phyloP scores from a whole-genome alignment of 1,140 invertebrate genomes.

The Leptopilina clavipes region DNA sequence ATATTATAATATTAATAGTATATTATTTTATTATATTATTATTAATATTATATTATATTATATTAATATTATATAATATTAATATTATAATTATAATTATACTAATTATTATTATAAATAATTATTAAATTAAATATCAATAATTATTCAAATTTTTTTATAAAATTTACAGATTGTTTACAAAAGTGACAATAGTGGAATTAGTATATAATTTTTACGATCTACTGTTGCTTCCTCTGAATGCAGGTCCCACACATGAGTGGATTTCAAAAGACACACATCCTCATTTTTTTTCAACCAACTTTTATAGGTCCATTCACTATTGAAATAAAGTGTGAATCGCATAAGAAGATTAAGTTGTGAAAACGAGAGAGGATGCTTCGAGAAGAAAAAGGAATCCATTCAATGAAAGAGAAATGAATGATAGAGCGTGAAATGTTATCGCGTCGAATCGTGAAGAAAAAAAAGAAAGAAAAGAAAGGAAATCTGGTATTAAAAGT shows the following conservation, averaged over 20 bases:
- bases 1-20: no score
- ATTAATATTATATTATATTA: no score
- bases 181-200: no score
- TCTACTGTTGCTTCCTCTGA: neutral
- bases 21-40: no score
- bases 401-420: conserved; percentile 10
- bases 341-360: conserved; percentile 26
- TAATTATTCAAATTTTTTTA: no score
- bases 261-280: neutral
- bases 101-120: no score
- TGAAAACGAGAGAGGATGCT: conserved; percentile 5
- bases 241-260: neutral
- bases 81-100: no score
- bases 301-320: neutral
- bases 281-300: neutral
- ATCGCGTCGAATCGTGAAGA: neutral
- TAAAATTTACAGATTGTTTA: no score
- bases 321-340: neutral
- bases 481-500: conserved; percentile 26
- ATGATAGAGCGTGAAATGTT: conserved; percentile 25
- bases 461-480: neutral
- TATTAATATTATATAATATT: no score
- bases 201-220: neutral
- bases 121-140: no score
- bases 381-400: conserved; percentile 2